Evolutionary conservation across 2,113 vertebrate species (phyloP).

Genomic region (Opisthocomus hoazin): DNA sequence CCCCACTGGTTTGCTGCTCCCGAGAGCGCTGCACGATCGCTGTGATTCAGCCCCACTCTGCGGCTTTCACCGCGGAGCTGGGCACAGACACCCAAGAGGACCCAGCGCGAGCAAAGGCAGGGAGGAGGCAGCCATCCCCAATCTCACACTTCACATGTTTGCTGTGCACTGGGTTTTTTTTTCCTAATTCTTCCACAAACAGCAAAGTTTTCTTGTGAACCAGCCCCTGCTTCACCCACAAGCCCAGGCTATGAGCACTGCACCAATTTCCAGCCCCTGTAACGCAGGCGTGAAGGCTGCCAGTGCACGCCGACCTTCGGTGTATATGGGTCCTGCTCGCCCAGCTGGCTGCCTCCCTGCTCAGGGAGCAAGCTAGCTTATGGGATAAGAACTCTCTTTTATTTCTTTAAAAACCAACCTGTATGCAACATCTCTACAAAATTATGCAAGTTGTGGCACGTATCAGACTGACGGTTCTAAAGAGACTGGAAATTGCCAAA

Average conservation of each 20-base stretch:
- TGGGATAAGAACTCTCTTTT: not conserved
- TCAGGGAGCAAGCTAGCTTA: not conserved
- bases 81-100: not conserved
- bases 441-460: not conserved
- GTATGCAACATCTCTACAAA: not conserved
- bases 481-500: conserved; percentile 11
- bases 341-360: not conserved
- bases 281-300: not conserved
- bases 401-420: not conserved
- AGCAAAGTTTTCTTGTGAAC: not conserved
- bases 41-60: not conserved
- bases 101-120: not conserved
- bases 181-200: not conserved
- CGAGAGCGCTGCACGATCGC: not conserved
- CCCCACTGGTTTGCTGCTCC: not conserved
- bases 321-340: not conserved
- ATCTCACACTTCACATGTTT: not conserved
- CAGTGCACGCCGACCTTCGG: not conserved
- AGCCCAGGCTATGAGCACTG: not conserved
- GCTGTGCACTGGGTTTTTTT: not conserved
- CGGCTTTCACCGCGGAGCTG: not conserved
- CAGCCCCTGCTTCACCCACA: not conserved
- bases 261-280: not conserved
- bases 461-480: not conserved
- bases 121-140: not conserved